Conservation (phyloP, 2,888 invertebrate genomes). For the Syritta pipiens region DNA sequence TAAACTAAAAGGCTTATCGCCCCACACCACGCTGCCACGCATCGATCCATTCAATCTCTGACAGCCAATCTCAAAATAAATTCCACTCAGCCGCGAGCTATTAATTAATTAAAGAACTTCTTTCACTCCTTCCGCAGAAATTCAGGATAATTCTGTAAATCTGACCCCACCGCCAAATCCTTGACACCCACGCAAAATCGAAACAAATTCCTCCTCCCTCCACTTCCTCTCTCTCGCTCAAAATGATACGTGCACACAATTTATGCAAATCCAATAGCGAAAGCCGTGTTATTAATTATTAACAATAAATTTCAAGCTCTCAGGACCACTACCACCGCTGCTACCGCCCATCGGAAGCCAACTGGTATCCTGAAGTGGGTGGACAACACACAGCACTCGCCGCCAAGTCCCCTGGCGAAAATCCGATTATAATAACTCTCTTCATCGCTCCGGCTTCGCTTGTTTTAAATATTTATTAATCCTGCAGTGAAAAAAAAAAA, state of each 20-base stretch:
- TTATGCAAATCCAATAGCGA: slow-evolving; percentile 67
- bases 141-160: slow-evolving; percentile 35
- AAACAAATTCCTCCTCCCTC: slow-evolving; percentile 15
- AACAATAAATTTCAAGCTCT: slow-evolving; percentile 46
- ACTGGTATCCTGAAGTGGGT: not conserved
- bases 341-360: not conserved
- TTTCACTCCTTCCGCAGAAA: not conserved
- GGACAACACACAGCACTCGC: slow-evolving; percentile 11
- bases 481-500: slow-evolving; percentile 43
- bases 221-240: not conserved
- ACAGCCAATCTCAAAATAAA: too few species aligned
- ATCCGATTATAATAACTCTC: slow-evolving; percentile 64
- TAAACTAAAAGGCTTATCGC: too few species aligned
- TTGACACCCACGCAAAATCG: not conserved
- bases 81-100: slow-evolving; percentile 36
- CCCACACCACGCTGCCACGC: too few species aligned
- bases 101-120: slow-evolving; percentile 50
- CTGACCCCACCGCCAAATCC: not conserved
- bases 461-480: slow-evolving; percentile 61
- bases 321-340: not conserved
- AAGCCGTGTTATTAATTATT: slow-evolving; percentile 60
- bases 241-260: slow-evolving; percentile 39
- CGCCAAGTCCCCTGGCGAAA: slow-evolving; percentile 24
- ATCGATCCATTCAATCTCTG: too few species aligned
- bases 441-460: slow-evolving; percentile 41